Evolutionary conservation across 1,140 invertebrate species (phyloP), one percentile per base, ranked within the genome.

Genomic region (Lysiphlebus fabarum): DNA sequence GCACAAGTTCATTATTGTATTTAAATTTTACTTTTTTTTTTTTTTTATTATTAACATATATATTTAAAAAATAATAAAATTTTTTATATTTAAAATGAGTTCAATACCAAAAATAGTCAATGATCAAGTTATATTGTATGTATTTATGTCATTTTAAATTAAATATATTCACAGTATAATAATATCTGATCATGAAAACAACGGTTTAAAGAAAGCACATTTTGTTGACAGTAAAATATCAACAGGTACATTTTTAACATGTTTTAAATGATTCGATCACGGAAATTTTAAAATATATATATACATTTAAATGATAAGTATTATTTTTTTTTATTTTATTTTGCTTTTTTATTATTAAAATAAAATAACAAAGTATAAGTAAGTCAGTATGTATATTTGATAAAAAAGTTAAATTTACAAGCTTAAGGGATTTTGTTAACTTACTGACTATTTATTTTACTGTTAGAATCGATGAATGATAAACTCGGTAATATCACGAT

Each of bases 201-300:
- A 75, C 73, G 70, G 70, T 75, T 75, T 71, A 33, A 51, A 36
- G 66, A 71, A 76, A 76, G 70, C 73, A 38, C 49, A 77, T 77
- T 26, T 55, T 71, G 70, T 74, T 71, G 75, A 76, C 76, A 78
- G 76, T 78, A 76, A 78, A 78, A 78, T 78, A 77, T 78, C 76
- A 78, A 74, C 70, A 73, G 73, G 70, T 76, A 75, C 72, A 7
- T 69, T 70, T 69, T 75, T 70, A 70, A 67, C 69, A 66, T 65
- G 61, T 51, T 38, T 34, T 64, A 67, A 59, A 61, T 65, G 75
- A 77, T 77, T 69, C 63, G 62, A 76, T 76, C 73, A 66, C 68
- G 69, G 65, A 64, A 68, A 68, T 65, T 26, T 26, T 26, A 26
- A 26, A 26, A 26, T 26, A 26, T 26, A 26, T 26, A 2, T 26